A percentile compares a stretch with the other conserved stretches of the same genome.
phyloP scores from a whole-genome alignment of 2,888 invertebrate species.

The Chelonus formosanus region DNA sequence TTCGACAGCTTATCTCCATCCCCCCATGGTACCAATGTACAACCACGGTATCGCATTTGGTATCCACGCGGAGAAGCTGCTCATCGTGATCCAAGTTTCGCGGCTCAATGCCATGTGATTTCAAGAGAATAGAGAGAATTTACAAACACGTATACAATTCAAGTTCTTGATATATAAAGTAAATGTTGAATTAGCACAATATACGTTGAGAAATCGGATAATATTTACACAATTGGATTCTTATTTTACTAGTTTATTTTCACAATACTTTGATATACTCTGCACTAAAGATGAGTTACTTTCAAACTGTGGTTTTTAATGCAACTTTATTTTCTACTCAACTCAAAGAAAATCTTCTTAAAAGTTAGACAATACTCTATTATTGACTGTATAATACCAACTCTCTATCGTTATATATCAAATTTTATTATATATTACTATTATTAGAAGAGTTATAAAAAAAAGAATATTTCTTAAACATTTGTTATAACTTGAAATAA shows the following conservation, averaged over 20 bases:
- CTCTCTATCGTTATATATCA: background rate
- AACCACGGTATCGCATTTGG: background rate
- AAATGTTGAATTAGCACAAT: no score
- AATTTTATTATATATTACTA: background rate
- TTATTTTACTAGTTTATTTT: no score
- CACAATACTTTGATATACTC: no score
- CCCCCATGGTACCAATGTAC: background rate
- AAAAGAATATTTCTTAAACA: no score
- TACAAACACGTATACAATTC: background rate
- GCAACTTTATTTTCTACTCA: background rate
- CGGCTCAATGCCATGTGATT: constrained; percentile 7
- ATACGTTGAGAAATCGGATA: constrained; percentile 1
- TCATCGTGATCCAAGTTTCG: constrained; percentile 17
- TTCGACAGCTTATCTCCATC: constrained; percentile 12
- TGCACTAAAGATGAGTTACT: no score
- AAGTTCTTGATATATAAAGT: background rate
- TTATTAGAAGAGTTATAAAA: no score
- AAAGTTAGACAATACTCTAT: constrained; percentile 4
- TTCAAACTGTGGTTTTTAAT: no score
- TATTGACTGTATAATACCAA: background rate
- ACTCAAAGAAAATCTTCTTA: constrained; percentile 3
- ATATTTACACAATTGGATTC: no score
- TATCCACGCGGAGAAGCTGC: constrained; percentile 14
- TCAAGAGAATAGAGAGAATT: constrained; percentile 5
- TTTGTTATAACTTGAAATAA: no score